These are phyloP conservation scores for Leucophenga varia DNA, from an alignment of 1,140 invertebrate species.

Conservation along the genomic window DNA sequence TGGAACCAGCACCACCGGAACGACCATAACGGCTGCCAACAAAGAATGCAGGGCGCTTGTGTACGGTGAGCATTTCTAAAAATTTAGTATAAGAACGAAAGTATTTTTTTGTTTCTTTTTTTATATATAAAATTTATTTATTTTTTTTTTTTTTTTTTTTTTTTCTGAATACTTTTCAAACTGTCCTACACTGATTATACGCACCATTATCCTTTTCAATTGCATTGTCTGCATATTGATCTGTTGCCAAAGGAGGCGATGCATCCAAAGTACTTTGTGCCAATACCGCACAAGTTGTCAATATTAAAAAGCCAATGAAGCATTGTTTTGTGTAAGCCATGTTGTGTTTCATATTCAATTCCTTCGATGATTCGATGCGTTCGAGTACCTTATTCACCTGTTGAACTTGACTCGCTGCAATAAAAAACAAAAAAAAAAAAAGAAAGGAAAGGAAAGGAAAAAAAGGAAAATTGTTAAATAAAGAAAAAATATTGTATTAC, in stretches of 20 bases:
- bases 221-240: slow-evolving; percentile 19
- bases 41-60: slow-evolving; percentile 46
- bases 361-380: too few species aligned
- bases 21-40: slow-evolving; percentile 54
- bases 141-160: background rate
- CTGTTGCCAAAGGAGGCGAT: background rate
- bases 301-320: slow-evolving; percentile 25
- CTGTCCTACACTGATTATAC: too few species aligned
- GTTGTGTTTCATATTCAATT: too few species aligned
- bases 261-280: slow-evolving; percentile 15
- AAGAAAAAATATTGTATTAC: too few species aligned
- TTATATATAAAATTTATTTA: background rate
- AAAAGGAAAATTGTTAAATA: background rate
- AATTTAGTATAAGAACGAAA: background rate
- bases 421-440: slow-evolving; percentile 3
- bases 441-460: background rate
- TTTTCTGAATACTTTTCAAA: too few species aligned
- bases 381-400: slow-evolving; percentile 20
- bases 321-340: slow-evolving; percentile 12
- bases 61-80: slow-evolving; percentile 24
- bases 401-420: slow-evolving; percentile 4
- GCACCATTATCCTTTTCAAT: slow-evolving; percentile 28
- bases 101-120: background rate
- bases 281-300: slow-evolving; percentile 22
- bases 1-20: slow-evolving; percentile 26